phyloP scores from a whole-genome alignment of 2,797 vertebrate species.

The Eospalax fontanierii region DNA sequence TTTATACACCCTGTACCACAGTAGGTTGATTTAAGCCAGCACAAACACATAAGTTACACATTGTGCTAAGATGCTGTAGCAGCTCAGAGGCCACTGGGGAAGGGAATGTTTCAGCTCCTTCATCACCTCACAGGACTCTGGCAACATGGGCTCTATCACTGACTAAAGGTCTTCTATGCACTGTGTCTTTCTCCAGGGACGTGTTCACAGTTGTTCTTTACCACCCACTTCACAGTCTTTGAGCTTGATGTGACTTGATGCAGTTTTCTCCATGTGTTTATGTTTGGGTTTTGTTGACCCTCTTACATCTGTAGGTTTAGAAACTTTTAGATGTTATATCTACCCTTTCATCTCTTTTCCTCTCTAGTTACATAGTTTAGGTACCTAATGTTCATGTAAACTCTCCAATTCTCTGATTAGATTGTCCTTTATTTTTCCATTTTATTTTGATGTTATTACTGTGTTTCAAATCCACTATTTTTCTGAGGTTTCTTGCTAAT shows the following conservation, averaged over 20 bases:
- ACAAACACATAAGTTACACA: neutral
- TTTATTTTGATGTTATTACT: constrained; percentile 7
- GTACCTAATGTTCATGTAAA: neutral
- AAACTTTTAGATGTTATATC: neutral
- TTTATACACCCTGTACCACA: neutral
- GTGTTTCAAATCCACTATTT: neutral
- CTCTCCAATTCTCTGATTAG: neutral
- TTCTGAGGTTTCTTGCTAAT: neutral
- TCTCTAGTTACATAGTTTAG: neutral
- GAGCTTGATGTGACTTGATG: neutral
- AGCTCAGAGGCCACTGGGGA: neutral
- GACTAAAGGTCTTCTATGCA: neutral
- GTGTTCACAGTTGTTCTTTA: too few species aligned
- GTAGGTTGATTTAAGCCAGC: neutral
- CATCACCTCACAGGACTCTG: too few species aligned
- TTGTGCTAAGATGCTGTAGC: neutral
- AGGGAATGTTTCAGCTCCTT: neutral
- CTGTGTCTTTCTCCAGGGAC: neutral
- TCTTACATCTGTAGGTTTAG: neutral
- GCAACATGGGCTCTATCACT: too few species aligned
- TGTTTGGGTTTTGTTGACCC: neutral
- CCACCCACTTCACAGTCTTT: neutral
- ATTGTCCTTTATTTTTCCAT: neutral
- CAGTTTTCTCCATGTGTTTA: neutral
- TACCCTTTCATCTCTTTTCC: neutral